These are phyloP conservation scores for Peribatodes rhomboidaria DNA, from an alignment of 2,888 invertebrate genomes.

Conservation along the genomic window DNA sequence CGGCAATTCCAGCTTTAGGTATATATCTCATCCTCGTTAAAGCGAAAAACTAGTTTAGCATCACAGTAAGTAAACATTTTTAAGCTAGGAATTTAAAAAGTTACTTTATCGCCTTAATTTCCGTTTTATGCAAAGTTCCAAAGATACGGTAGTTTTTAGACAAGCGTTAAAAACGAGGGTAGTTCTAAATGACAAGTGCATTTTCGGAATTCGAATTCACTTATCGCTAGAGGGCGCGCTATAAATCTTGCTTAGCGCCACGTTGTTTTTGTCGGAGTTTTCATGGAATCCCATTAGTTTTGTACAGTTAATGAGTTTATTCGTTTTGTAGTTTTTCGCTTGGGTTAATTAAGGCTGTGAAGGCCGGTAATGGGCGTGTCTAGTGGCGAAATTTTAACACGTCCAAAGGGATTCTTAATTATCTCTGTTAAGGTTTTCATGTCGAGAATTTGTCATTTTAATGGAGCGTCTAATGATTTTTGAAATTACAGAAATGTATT, in stretches of 20 bases:
- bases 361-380: slow-evolving; percentile 38
- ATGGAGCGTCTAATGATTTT: slow-evolving; percentile 27
- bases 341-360: slow-evolving; percentile 44
- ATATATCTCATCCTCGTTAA: slow-evolving; percentile 27
- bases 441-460: slow-evolving; percentile 22
- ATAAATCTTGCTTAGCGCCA: slow-evolving; percentile 49
- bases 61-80: slow-evolving; percentile 8
- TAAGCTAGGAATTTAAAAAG: slow-evolving; percentile 4
- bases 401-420: slow-evolving; percentile 25
- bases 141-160: slow-evolving; percentile 1
- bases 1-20: slow-evolving; percentile 22
- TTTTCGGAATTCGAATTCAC: slow-evolving; percentile 35
- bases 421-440: slow-evolving; percentile 26
- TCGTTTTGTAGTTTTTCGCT: slow-evolving; percentile 51
- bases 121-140: slow-evolving; percentile 7
- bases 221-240: slow-evolving; percentile 33
- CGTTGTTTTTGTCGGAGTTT: slow-evolving; percentile 40
- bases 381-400: slow-evolving; percentile 22
- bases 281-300: slow-evolving; percentile 61
- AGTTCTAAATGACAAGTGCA: slow-evolving; percentile 30
- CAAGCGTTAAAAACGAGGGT: slow-evolving; percentile 14
- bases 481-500: slow-evolving; percentile 11
- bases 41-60: slow-evolving; percentile 19
- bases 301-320: slow-evolving; percentile 56
- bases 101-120: slow-evolving; percentile 7